A percentile compares a stretch with the other conserved stretches of the same genome.
Conservation (phyloP, 2,888 invertebrate genomes). For the Alentia gelatinosa region DNA sequence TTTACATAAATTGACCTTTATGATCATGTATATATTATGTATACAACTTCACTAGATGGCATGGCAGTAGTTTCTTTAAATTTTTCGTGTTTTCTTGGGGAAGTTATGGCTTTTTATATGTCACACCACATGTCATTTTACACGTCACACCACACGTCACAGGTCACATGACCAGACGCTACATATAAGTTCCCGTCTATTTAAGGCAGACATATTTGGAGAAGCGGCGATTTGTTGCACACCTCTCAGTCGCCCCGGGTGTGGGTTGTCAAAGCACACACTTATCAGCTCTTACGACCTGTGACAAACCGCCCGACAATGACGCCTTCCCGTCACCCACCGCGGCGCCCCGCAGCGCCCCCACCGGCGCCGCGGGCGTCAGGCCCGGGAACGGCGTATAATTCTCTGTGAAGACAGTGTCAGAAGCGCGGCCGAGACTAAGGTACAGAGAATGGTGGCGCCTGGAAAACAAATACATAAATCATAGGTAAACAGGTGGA, state of each 20-base stretch:
- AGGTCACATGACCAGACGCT: background rate
- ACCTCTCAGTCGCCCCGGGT: constrained; percentile 21
- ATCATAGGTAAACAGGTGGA: constrained; percentile 45
- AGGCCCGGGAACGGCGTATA: background rate
- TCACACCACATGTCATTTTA: background rate
- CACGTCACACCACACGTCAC: background rate
- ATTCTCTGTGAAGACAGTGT: background rate
- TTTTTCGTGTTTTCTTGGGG: too few relatives aligned
- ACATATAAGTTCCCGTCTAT: too few relatives aligned
- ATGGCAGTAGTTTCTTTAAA: too few relatives aligned
- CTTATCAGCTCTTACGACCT: constrained; percentile 47
- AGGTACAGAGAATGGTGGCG: background rate
- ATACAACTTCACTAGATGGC: too few relatives aligned
- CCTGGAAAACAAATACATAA: constrained; percentile 42
- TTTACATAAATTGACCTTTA: too few relatives aligned
- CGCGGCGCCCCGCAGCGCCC: background rate
- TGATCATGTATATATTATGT: too few relatives aligned
- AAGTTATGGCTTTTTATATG: too few relatives aligned
- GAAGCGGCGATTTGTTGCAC: constrained; percentile 48
- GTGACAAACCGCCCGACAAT: constrained; percentile 9
- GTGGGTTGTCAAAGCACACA: constrained; percentile 27
- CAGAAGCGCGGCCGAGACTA: background rate
- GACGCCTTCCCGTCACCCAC: background rate
- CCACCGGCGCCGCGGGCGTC: constrained; percentile 18
- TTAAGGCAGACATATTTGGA: background rate